phyloP scores from a whole-genome alignment of 1,140 invertebrate genomes.

The Drosophila arawakana region DNA sequence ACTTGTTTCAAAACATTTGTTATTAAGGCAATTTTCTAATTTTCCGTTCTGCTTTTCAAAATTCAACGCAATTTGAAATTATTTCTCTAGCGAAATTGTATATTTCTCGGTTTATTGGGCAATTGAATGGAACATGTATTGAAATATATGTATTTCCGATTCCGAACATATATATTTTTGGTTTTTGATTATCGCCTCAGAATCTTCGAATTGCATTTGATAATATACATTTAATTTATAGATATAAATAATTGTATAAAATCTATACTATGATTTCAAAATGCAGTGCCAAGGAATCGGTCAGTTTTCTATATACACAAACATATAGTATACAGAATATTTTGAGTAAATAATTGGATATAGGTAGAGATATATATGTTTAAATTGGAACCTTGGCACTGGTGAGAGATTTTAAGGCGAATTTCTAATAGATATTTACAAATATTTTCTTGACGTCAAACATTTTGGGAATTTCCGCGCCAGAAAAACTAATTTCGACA shows the following conservation, averaged over 20 bases:
- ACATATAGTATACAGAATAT: slow-evolving; percentile 12
- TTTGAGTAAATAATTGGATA: slow-evolving; percentile 5
- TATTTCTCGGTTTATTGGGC: slow-evolving; percentile 16
- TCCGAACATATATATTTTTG: not conserved
- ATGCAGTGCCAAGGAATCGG: slow-evolving; percentile 31
- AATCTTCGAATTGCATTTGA: slow-evolving; percentile 28
- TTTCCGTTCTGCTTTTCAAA: slow-evolving; percentile 17
- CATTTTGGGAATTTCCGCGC: slow-evolving; percentile 67
- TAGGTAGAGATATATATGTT: slow-evolving; percentile 9
- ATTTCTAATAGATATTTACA: slow-evolving; percentile 34
- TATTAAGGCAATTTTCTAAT: slow-evolving; percentile 26
- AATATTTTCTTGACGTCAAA: slow-evolving; percentile 64
- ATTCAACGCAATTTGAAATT: slow-evolving; percentile 21
- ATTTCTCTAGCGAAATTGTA: slow-evolving; percentile 7
- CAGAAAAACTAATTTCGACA: slow-evolving; percentile 50
- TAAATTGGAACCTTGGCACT: slow-evolving; percentile 47
- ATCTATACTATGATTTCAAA: slow-evolving; percentile 17
- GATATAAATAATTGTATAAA: slow-evolving; percentile 14
- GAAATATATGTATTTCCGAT: not conserved
- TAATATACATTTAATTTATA: slow-evolving; percentile 31
- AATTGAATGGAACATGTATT: slow-evolving; percentile 6
- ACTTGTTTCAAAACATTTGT: slow-evolving; percentile 39
- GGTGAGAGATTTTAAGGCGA: slow-evolving; percentile 22
- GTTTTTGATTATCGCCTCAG: slow-evolving; percentile 14
- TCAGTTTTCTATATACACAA: not conserved